A percentile compares a stretch with the other conserved stretches of the same genome.
These are phyloP conservation scores for Drosophila anceps DNA, from an alignment of 2,888 invertebrate species.

Conservation along the genomic window DNA sequence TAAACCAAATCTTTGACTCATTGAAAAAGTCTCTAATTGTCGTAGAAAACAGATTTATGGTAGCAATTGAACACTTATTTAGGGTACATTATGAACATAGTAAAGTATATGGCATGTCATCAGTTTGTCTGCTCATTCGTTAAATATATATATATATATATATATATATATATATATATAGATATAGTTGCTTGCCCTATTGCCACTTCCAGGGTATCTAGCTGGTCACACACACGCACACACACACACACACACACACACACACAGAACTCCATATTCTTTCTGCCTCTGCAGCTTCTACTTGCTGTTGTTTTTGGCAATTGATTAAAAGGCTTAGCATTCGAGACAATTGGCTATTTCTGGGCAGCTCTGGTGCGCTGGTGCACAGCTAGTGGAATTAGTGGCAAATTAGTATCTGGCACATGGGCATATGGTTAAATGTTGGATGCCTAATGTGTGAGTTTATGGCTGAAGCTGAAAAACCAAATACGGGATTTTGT, in stretches of 20 bases:
- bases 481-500: slow-evolving; percentile 33
- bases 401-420: slow-evolving; percentile 65
- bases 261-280: neutral
- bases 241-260: neutral
- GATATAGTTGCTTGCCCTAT: neutral
- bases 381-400: slow-evolving; percentile 50
- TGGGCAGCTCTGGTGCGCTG: slow-evolving; percentile 13
- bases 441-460: slow-evolving; percentile 72
- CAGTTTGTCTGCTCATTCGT: no score
- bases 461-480: slow-evolving; percentile 58
- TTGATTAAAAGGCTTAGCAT: slow-evolving; percentile 79
- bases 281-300: neutral
- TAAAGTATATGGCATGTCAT: no score
- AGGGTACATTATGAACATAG: no score
- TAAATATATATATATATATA: no score
- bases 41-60: no score
- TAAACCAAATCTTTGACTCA: no score
- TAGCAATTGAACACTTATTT: no score
- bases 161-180: neutral
- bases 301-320: slow-evolving; percentile 64
- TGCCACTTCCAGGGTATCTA: slow-evolving; percentile 13
- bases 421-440: slow-evolving; percentile 64
- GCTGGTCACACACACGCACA: no score
- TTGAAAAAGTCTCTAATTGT: no score
- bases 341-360: slow-evolving; percentile 69